Percentiles rank a stretch among this genome's conserved stretches.
phyloP scores from a whole-genome alignment of 2,888 invertebrate genomes.

The Eledona agricola region DNA sequence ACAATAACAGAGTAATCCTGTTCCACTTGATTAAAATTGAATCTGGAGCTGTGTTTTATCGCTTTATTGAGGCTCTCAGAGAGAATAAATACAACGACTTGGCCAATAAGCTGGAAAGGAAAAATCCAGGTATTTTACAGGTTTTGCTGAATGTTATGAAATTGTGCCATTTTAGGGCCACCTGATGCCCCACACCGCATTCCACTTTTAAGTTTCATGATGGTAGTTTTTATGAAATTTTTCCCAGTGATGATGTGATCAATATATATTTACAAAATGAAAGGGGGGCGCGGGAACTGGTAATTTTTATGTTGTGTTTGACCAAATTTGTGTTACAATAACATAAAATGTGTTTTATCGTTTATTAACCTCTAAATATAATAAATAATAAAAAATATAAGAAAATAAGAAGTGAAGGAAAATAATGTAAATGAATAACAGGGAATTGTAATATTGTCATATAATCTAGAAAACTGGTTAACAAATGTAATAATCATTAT shows the following conservation, averaged over 20 bases:
- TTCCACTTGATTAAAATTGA: conserved; percentile 9
- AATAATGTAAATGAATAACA: no score
- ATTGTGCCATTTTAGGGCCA: conserved; percentile 2
- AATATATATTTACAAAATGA: no score
- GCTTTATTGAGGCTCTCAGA: conserved; percentile 8
- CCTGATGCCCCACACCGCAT: neutral
- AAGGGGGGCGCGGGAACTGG: no score
- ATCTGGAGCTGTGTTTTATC: conserved; percentile 9
- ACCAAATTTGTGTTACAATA: no score
- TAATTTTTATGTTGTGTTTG: no score
- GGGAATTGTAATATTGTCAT: no score
- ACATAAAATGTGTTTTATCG: no score
- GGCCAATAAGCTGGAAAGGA: conserved; percentile 7
- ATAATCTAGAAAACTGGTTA: no score
- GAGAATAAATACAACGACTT: conserved; percentile 2
- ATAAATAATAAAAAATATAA: no score
- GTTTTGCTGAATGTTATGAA: neutral
- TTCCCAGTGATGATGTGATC: conserved; percentile 1
- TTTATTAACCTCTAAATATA: no score
- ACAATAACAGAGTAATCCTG: conserved; percentile 16
- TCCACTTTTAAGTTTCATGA: neutral
- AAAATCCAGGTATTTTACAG: neutral
- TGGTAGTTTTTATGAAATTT: conserved; percentile 8
- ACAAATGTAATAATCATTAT: no score
- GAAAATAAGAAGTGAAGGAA: no score